A percentile compares a stretch with the other conserved stretches of the same genome.
phyloP scores from a whole-genome alignment of 2,113 vertebrate species.

The Halichoeres trimaculatus region DNA sequence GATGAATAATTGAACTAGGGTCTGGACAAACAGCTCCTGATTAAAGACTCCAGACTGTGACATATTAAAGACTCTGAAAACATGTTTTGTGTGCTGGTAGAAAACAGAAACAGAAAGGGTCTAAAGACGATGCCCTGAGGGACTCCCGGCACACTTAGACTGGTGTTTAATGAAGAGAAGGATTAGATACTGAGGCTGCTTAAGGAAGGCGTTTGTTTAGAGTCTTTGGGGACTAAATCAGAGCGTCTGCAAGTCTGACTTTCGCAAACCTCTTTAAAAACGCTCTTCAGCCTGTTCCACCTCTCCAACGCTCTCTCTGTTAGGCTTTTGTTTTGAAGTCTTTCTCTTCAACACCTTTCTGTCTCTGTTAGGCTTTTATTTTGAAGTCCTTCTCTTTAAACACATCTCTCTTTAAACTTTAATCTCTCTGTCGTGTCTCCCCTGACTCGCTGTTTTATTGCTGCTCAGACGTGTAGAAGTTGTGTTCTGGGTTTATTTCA shows the following conservation, averaged over 20 bases:
- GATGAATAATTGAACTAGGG: constrained; percentile 59
- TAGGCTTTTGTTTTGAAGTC: too few relatives aligned
- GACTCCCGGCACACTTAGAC: background rate
- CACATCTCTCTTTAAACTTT: background rate
- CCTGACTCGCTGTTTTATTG: background rate
- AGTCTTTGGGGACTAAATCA: constrained; percentile 11
- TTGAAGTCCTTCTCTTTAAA: too few relatives aligned
- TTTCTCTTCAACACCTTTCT: too few relatives aligned
- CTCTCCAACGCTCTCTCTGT: too few relatives aligned
- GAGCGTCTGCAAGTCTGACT: too few relatives aligned
- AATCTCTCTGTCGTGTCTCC: background rate
- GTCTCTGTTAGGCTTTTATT: too few relatives aligned
- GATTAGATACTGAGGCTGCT: background rate
- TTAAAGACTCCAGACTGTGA: constrained; percentile 59
- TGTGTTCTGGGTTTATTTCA: background rate
- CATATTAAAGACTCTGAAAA: constrained; percentile 40
- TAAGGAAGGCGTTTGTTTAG: constrained; percentile 20
- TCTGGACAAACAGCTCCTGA: constrained; percentile 53
- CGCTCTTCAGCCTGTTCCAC: too few relatives aligned
- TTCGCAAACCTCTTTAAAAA: too few relatives aligned
- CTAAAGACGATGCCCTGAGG: constrained; percentile 17
- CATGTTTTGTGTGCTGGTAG: too few relatives aligned
- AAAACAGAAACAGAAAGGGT: constrained; percentile 22
- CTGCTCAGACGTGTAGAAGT: background rate
- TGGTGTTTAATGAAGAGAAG: constrained; percentile 30